These are phyloP conservation scores for Drosophila subobscura DNA, from an alignment of 1,140 invertebrate genomes.

Conservation along the genomic window DNA sequence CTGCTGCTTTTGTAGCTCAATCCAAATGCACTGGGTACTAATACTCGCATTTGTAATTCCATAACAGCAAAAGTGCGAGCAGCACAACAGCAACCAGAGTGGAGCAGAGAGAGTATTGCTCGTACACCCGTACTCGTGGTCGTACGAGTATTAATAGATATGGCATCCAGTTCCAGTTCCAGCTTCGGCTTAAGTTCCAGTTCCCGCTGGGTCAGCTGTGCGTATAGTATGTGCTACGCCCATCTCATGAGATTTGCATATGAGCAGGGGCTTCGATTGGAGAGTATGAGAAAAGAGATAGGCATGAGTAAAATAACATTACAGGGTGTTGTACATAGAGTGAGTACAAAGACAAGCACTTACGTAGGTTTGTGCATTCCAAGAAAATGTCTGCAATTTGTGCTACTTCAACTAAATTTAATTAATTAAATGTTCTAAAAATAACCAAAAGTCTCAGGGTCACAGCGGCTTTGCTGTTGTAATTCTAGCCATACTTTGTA, in stretches of 20 bases:
- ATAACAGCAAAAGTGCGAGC: slow-evolving; percentile 4
- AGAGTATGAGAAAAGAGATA: too few relatives aligned
- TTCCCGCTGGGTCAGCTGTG: slow-evolving; percentile 16
- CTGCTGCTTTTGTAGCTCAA: neutral
- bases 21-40: slow-evolving; percentile 20
- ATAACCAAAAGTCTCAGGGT: too few relatives aligned
- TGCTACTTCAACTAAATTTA: too few relatives aligned
- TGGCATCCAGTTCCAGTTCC: slow-evolving; percentile 23
- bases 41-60: slow-evolving; percentile 16
- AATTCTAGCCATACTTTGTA: too few relatives aligned
- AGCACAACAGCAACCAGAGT: neutral
- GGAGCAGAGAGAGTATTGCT: neutral
- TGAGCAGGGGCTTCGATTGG: neutral
- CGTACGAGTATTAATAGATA: slow-evolving; percentile 20
- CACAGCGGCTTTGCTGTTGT: too few relatives aligned
- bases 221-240: slow-evolving; percentile 19
- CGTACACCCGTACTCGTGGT: too few relatives aligned
- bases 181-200: slow-evolving; percentile 13
- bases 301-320: neutral
- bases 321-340: slow-evolving; percentile 4
- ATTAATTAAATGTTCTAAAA: too few relatives aligned
- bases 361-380: too few relatives aligned
- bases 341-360: too few relatives aligned
- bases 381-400: too few relatives aligned
- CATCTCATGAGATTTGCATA: slow-evolving; percentile 29